Conservation (phyloP, 2,888 invertebrate species). For the Drosophila yooni region DNA sequence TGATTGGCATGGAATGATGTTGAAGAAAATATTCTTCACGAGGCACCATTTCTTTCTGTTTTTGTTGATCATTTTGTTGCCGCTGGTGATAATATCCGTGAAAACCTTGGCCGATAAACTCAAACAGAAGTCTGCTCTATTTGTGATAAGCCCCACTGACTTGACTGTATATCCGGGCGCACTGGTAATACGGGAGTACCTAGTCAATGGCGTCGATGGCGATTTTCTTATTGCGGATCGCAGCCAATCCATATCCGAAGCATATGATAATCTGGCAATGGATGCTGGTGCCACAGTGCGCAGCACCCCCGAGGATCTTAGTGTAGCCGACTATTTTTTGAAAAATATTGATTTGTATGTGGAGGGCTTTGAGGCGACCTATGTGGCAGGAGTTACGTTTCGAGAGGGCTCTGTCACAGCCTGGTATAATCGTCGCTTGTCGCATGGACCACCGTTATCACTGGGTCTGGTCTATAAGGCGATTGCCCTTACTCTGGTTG, state of each 20-base stretch:
- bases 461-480: conserved; percentile 52
- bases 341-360: not conserved
- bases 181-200: conserved; percentile 1
- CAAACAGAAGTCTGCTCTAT: accelerated
- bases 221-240: not conserved
- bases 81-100: not conserved
- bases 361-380: conserved; percentile 1
- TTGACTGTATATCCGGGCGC: conserved; percentile 4
- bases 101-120: not conserved
- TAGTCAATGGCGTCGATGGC: accelerated
- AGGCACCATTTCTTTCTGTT: conserved; percentile 86
- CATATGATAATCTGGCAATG: conserved; percentile 22
- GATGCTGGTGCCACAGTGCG: conserved; percentile 13
- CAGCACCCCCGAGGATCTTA: not conserved
- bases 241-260: accelerated
- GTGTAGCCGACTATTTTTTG: conserved; percentile 20
- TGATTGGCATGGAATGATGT: conserved; percentile 88
- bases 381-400: conserved; percentile 43
- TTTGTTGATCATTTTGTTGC: conserved; percentile 51
- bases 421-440: conserved; percentile 54
- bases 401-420: not conserved
- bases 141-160: not conserved
- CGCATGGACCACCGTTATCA: conserved; percentile 50
- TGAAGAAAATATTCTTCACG: conserved; percentile 87
- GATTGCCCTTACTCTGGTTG: conserved; percentile 12